A percentile compares a stretch with the other conserved stretches of the same genome.
These are phyloP conservation scores for Palaemon carinicauda DNA, from an alignment of 1,140 invertebrate species.

Conservation along the genomic window DNA sequence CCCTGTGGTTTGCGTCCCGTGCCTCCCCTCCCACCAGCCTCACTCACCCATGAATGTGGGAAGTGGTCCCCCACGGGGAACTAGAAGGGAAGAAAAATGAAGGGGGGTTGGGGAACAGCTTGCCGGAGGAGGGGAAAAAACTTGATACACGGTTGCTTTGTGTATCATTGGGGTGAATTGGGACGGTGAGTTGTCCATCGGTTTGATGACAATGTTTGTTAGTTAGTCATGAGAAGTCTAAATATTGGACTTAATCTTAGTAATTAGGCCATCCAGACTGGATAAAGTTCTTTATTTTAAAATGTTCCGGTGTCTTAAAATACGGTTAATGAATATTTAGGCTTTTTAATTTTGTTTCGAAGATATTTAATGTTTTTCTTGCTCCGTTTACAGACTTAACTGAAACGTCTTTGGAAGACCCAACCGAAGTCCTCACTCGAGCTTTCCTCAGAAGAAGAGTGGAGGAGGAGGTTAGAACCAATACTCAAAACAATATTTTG, in stretches of 20 bases:
- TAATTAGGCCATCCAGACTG: no score
- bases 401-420: conserved; percentile 12
- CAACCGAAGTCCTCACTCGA: conserved; percentile 1
- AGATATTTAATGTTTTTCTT: neutral
- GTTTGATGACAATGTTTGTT: no score
- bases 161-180: no score
- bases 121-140: no score
- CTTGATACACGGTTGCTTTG: no score
- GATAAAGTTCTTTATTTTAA: no score
- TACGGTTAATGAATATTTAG: no score
- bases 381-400: neutral
- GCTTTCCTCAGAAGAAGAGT: conserved; percentile 28
- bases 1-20: neutral
- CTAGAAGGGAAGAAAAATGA: neutral
- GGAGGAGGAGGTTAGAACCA: conserved; percentile 22
- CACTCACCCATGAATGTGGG: neutral
- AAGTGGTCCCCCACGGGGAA: neutral
- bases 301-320: no score
- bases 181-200: no score
- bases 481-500: conserved; percentile 27
- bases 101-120: neutral
- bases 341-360: no score
- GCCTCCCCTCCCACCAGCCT: neutral
- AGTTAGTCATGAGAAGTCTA: no score
- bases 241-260: no score